Conservation (phyloP, 2,113 vertebrate genomes). For the Solenodon paradoxus region DNA sequence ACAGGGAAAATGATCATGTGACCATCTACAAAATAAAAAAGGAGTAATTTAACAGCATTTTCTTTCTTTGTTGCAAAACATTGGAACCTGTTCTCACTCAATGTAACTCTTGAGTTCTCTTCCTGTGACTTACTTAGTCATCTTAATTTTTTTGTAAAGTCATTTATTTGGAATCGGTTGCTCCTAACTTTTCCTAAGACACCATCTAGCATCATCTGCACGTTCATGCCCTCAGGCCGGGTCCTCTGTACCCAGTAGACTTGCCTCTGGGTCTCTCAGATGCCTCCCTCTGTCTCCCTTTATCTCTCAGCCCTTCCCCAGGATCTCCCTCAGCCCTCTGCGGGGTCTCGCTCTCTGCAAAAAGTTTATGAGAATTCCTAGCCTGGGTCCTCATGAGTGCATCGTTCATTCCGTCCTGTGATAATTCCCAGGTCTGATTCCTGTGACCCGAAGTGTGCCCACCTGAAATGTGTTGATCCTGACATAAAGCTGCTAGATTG, state of each 20-base stretch:
- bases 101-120: neutral
- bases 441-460: too few relatives aligned
- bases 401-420: neutral
- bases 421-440: neutral
- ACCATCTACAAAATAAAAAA: constrained; percentile 52
- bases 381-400: too few relatives aligned
- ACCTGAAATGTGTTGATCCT: neutral
- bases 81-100: constrained; percentile 16
- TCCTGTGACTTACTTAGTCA: constrained; percentile 19
- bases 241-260: neutral
- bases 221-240: neutral
- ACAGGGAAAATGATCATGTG: neutral
- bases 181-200: neutral
- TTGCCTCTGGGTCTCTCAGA: neutral
- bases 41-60: constrained; percentile 57
- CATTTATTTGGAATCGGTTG: neutral
- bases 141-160: neutral
- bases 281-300: too few relatives aligned
- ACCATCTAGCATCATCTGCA: neutral
- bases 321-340: too few relatives aligned
- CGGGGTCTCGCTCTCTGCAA: rapidly evolving
- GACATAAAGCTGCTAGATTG: neutral
- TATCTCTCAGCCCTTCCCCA: neutral
- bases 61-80: constrained; percentile 61
- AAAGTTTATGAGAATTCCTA: neutral